Percentiles rank a stretch among this genome's conserved stretches.
These are phyloP conservation scores for Etheostoma spectabile DNA, from an alignment of 2,113 vertebrate genomes.

Conservation along the genomic window DNA sequence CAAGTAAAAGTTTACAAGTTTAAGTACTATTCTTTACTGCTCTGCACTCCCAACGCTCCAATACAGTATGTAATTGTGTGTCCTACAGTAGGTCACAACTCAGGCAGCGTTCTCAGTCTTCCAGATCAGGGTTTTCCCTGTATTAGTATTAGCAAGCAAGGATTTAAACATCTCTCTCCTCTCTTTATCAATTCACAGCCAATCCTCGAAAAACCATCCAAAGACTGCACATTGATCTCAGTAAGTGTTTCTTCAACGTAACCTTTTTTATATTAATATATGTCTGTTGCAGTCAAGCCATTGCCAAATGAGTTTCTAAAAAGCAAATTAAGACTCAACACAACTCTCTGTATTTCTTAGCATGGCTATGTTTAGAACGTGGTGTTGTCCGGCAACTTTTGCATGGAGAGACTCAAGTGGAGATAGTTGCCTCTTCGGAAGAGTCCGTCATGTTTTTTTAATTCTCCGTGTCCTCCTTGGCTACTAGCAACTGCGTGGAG, in stretches of 20 bases:
- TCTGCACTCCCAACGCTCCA: background rate
- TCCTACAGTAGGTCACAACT: background rate
- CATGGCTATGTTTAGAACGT: too few relatives aligned
- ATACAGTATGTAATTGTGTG: background rate
- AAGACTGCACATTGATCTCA: conserved; percentile 10
- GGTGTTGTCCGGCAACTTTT: too few relatives aligned
- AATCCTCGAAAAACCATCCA: background rate
- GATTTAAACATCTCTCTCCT: background rate
- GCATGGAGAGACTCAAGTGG: too few relatives aligned
- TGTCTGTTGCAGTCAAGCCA: too few relatives aligned
- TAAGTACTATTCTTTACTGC: background rate
- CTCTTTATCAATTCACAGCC: conserved; percentile 4
- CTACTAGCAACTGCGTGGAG: too few relatives aligned
- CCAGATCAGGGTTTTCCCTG: background rate
- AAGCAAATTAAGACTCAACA: too few relatives aligned
- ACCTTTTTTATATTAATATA: too few relatives aligned
- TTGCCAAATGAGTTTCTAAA: too few relatives aligned
- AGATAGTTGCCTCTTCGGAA: too few relatives aligned
- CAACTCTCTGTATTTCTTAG: too few relatives aligned
- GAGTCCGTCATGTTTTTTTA: too few relatives aligned
- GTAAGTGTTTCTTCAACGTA: conserved; percentile 40
- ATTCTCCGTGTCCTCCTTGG: too few relatives aligned
- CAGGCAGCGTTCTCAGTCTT: background rate
- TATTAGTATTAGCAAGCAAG: background rate
- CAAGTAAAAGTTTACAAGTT: background rate